These are phyloP conservation scores for Sitta europaea DNA, from an alignment of 2,113 vertebrate genomes.

Conservation along the genomic window DNA sequence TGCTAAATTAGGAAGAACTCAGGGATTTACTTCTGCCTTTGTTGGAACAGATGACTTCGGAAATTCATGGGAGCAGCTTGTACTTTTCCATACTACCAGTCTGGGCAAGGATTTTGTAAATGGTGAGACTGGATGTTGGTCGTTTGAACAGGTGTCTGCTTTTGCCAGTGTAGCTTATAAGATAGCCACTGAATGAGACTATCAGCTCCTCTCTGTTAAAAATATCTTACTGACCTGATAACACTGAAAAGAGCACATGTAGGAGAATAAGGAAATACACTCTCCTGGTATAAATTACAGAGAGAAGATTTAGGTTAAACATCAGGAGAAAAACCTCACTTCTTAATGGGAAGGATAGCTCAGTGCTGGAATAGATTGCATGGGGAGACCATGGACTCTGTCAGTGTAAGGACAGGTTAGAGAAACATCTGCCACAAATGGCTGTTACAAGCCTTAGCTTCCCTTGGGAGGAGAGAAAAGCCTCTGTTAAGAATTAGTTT, in stretches of 20 bases:
- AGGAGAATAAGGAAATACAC: not conserved
- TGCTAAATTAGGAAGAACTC: not conserved
- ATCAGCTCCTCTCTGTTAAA: not conserved
- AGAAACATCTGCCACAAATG: constrained; percentile 22
- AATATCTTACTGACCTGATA: constrained; percentile 28
- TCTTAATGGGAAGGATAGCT: not conserved
- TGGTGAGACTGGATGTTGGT: not conserved
- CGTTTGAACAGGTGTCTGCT: not conserved
- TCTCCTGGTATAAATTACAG: not conserved
- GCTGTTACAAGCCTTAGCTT: not conserved
- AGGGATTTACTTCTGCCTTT: not conserved
- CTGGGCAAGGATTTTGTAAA: not conserved
- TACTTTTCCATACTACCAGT: not conserved
- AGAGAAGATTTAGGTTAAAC: constrained; percentile 4
- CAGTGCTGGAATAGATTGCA: not conserved
- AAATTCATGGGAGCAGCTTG: not conserved
- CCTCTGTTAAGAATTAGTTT: constrained; percentile 12
- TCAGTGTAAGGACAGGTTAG: not conserved
- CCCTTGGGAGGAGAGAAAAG: not conserved
- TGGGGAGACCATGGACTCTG: rapidly evolving
- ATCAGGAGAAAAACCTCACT: not conserved
- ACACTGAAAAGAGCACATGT: not conserved
- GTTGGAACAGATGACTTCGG: not conserved
- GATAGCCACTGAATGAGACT: not conserved
- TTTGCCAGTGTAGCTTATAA: not conserved